Percentiles rank a stretch among this genome's conserved stretches.
Evolutionary conservation across 2,797 vertebrate genomes (phyloP).

Genomic region (Heterohyrax brucei): DNA sequence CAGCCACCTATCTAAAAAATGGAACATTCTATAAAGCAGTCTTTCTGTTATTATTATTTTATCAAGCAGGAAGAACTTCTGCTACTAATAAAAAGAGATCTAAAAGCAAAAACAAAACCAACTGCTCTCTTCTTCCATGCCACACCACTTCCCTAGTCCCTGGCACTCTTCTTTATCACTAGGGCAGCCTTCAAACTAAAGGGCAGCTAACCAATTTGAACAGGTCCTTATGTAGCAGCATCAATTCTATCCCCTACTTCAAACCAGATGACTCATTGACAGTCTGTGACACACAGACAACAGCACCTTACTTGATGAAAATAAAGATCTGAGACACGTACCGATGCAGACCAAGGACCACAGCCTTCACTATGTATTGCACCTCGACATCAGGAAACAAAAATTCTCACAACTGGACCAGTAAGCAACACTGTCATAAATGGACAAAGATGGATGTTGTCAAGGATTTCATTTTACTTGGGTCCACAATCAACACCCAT

Average conservation of each 20-base stretch:
- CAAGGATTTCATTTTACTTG: no score
- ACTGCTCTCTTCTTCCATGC: not conserved
- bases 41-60: slow-evolving; percentile 57
- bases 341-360: no score
- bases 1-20: slow-evolving; percentile 36
- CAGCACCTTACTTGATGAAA: no score
- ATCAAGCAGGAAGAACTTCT: slow-evolving; percentile 50
- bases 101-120: slow-evolving; percentile 43
- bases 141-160: not conserved
- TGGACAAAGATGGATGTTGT: no score
- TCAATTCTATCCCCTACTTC: not conserved
- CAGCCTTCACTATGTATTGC: no score
- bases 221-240: not conserved
- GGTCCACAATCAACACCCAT: no score
- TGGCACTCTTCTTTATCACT: not conserved
- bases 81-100: slow-evolving; percentile 22
- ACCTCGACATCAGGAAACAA: no score
- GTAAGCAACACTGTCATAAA: no score
- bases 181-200: slow-evolving; percentile 8
- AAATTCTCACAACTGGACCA: no score
- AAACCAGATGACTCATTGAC: no score
- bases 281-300: no score
- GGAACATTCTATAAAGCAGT: slow-evolving; percentile 6
- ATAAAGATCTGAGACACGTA: no score
- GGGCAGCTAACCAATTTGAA: not conserved